Evolutionary conservation across 2,888 invertebrate genomes (phyloP).

Genomic region (Morinoia aosen): DNA sequence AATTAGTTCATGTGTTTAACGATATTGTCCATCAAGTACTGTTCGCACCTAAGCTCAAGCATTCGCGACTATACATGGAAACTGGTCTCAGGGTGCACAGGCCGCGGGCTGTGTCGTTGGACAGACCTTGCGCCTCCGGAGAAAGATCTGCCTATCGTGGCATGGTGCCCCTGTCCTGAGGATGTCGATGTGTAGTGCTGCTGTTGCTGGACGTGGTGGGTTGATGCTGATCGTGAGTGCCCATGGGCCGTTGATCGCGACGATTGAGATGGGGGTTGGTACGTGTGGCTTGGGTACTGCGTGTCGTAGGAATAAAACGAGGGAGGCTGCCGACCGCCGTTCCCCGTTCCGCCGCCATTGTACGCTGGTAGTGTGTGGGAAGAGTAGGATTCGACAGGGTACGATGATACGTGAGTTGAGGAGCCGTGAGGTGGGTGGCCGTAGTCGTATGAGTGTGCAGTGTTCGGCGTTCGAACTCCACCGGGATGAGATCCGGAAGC

Average conservation of each 20-base stretch:
- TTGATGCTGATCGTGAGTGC: constrained; percentile 58
- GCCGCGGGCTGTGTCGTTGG: constrained; percentile 56
- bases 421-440: constrained; percentile 47
- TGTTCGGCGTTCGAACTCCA: constrained; percentile 55
- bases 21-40: constrained; percentile 43
- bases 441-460: constrained; percentile 54
- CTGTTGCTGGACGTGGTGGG: constrained; percentile 49
- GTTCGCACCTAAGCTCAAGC: constrained; percentile 47
- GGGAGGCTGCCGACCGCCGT: constrained; percentile 34
- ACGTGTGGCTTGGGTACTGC: constrained; percentile 62
- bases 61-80: constrained; percentile 44
- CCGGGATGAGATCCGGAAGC: constrained; percentile 52
- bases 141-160: constrained; percentile 66
- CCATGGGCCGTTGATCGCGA: constrained; percentile 60
- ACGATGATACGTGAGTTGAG: constrained; percentile 34
- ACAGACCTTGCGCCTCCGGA: constrained; percentile 64
- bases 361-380: constrained; percentile 54
- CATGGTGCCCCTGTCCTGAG: constrained; percentile 58
- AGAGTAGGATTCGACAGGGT: constrained; percentile 49
- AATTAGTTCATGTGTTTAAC: neutral
- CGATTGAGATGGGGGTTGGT: constrained; percentile 57
- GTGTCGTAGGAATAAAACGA: constrained; percentile 49
- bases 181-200: constrained; percentile 55
- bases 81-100: constrained; percentile 52
- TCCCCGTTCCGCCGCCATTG: constrained; percentile 39